A percentile compares a stretch with the other conserved stretches of the same genome.
phyloP scores from a whole-genome alignment of 1,140 invertebrate species.

The Bombus breviceps region DNA sequence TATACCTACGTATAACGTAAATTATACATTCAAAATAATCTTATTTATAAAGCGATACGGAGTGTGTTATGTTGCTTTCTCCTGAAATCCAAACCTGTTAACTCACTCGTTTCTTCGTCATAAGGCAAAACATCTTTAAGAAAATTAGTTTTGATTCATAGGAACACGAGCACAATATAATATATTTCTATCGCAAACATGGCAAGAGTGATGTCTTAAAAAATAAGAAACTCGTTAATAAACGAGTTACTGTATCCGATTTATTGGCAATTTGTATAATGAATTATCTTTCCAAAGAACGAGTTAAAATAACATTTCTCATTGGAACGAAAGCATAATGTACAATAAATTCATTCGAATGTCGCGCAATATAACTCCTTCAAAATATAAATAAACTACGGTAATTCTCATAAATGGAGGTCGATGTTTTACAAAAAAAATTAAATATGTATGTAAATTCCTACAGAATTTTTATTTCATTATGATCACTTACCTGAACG shows the following conservation, averaged over 20 bases:
- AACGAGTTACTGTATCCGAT: neutral
- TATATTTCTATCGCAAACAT: neutral
- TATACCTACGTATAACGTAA: too few species aligned
- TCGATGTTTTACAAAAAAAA: neutral
- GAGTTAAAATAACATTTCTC: too few species aligned
- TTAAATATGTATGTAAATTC: neutral
- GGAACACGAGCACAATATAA: neutral
- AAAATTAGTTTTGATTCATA: neutral
- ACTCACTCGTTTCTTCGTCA: too few species aligned
- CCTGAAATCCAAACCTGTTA: too few species aligned
- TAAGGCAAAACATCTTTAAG: too few species aligned
- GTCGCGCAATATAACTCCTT: neutral
- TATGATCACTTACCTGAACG: conserved; percentile 78
- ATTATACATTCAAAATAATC: too few species aligned
- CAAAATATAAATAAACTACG: neutral
- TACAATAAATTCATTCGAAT: neutral
- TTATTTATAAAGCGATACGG: too few species aligned
- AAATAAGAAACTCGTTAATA: neutral
- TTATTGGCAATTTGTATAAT: neutral
- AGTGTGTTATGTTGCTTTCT: too few species aligned
- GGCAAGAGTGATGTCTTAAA: neutral
- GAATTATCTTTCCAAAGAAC: neutral
- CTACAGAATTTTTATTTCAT: neutral
- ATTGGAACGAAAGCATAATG: too few species aligned
- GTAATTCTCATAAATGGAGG: neutral